A percentile compares a stretch with the other conserved stretches of the same genome.
Conservation (phyloP, 2,113 vertebrate species). For the Chinchilla lanigera region DNA sequence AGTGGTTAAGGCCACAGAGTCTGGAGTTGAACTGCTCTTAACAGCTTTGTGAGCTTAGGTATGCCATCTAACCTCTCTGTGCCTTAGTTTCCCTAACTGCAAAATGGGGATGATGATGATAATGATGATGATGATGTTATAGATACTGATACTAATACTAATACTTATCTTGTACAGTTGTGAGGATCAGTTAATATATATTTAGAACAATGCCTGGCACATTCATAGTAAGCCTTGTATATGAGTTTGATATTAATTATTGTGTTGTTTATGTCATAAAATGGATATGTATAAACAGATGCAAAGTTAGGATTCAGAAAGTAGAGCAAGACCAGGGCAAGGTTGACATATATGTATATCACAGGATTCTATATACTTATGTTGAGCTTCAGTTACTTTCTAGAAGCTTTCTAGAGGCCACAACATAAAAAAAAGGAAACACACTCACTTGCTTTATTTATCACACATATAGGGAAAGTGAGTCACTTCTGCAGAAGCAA, state of each 20-base stretch:
- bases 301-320: slow-evolving; percentile 17
- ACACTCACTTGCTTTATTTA: slow-evolving; percentile 27
- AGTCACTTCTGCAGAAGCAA: not conserved
- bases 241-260: slow-evolving; percentile 2
- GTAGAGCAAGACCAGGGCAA: slow-evolving; percentile 35
- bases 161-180: slow-evolving; percentile 45
- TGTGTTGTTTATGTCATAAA: not conserved
- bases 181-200: slow-evolving; percentile 21
- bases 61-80: slow-evolving; percentile 22
- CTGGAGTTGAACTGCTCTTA: slow-evolving; percentile 3
- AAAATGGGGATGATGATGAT: slow-evolving; percentile 47
- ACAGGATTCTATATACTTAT: slow-evolving; percentile 6
- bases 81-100: slow-evolving; percentile 45
- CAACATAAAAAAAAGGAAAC: not conserved
- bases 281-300: not conserved
- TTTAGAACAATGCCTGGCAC: slow-evolving; percentile 35
- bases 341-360: not conserved
- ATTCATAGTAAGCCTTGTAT: not conserved
- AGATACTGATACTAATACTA: not conserved
- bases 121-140: not conserved
- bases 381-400: slow-evolving; percentile 21
- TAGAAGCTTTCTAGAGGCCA: slow-evolving; percentile 40
- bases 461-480: slow-evolving; percentile 41
- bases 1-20: not conserved
- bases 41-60: slow-evolving; percentile 27